These are phyloP conservation scores for Drosophila greeni DNA, from an alignment of 2,888 invertebrate species.

Conservation along the genomic window DNA sequence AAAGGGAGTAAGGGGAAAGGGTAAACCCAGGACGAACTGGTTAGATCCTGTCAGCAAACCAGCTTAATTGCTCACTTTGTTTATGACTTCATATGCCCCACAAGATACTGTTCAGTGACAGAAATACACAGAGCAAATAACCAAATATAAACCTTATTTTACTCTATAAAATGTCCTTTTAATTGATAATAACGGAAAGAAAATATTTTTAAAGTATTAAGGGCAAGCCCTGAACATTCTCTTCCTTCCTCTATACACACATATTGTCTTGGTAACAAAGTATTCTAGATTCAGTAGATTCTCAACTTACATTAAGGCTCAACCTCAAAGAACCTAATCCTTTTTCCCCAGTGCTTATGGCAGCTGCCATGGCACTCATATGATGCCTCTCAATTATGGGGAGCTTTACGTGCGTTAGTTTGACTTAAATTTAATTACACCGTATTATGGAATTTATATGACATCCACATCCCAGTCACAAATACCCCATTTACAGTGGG, in stretches of 20 bases:
- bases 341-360: conserved; percentile 22
- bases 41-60: conserved; percentile 33
- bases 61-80: conserved; percentile 72
- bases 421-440: conserved; percentile 75
- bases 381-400: conserved; percentile 61
- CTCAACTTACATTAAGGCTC: not conserved
- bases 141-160: not conserved
- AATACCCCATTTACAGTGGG: conserved; percentile 1
- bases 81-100: conserved; percentile 70
- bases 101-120: conserved; percentile 17
- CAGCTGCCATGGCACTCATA: conserved; percentile 40
- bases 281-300: not conserved
- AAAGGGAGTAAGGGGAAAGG: not conserved
- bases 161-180: no score
- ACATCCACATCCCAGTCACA: conserved; percentile 56
- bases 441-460: conserved; percentile 78
- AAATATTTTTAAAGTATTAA: no score
- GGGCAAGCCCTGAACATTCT: no score
- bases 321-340: not conserved
- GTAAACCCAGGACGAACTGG: not conserved
- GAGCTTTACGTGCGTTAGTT: conserved; percentile 67
- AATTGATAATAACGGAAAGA: not conserved
- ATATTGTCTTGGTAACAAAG: not conserved
- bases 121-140: conserved; percentile 3
- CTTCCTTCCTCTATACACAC: no score